These are phyloP conservation scores for Equus quagga DNA, from an alignment of 2,113 vertebrate genomes.

Conservation along the genomic window DNA sequence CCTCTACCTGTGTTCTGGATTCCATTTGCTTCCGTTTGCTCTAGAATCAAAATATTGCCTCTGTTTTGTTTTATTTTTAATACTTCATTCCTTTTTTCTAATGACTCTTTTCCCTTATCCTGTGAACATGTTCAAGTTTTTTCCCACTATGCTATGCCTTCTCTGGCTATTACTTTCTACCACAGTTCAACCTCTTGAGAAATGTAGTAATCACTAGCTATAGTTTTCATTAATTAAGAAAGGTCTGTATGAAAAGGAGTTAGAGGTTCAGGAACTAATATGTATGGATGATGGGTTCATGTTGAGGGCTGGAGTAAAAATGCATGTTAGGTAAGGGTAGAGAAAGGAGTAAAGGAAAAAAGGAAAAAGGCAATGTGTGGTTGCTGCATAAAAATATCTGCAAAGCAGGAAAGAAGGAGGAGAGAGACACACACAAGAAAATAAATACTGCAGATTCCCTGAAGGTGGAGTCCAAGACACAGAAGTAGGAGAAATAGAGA, in stretches of 20 bases:
- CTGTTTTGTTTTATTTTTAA: constrained; percentile 30
- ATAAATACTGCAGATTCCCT: constrained; percentile 6
- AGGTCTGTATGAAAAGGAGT: background rate
- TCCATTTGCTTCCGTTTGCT: background rate
- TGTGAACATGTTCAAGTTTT: background rate
- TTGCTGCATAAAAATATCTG: background rate
- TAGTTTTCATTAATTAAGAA: background rate
- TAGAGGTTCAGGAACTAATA: background rate
- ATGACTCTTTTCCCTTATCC: background rate
- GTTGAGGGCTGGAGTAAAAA: background rate
- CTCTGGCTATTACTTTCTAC: background rate
- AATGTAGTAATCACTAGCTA: background rate
- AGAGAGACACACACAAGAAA: background rate
- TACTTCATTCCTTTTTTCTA: background rate
- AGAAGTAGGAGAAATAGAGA: background rate
- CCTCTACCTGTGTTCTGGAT: background rate
- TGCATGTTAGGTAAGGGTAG: background rate
- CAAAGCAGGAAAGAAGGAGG: background rate
- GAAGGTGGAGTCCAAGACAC: constrained; percentile 41
- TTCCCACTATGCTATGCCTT: background rate
- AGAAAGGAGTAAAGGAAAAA: constrained; percentile 9
- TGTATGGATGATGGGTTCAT: background rate
- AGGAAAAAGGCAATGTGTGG: background rate
- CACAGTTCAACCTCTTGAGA: background rate
- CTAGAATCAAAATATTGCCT: background rate